Conservation (phyloP, 2,797 vertebrate genomes). For the Cheirogaleus major region DNA sequence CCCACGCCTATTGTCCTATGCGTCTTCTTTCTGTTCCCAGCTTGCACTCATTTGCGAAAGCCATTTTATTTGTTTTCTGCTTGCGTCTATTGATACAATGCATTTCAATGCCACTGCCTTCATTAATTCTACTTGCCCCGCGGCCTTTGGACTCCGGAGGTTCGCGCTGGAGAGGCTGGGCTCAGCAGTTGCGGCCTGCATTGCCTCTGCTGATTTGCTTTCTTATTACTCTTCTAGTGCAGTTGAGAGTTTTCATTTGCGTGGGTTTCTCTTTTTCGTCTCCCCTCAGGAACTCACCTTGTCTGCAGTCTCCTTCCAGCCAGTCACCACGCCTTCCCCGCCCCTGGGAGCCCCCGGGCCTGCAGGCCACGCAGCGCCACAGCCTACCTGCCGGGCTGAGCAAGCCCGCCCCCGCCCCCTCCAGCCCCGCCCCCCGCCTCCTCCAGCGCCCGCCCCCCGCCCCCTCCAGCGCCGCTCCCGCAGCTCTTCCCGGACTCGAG, state of each 20-base stretch:
- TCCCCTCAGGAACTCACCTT: background rate
- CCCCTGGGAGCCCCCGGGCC: background rate
- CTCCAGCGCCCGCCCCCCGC: background rate
- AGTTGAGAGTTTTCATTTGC: background rate
- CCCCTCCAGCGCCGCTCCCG: fast-evolving
- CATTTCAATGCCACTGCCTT: background rate
- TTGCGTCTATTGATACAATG: background rate
- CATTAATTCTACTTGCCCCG: background rate
- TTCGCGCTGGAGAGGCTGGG: background rate
- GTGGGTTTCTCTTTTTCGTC: background rate
- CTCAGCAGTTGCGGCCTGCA: background rate
- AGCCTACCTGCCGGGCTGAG: background rate
- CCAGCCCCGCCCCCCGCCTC: fast-evolving
- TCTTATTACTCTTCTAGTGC: background rate
- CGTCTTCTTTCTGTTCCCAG: background rate
- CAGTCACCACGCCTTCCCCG: background rate
- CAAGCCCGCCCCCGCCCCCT: background rate
- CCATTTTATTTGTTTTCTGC: conserved; percentile 20
- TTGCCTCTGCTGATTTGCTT: background rate
- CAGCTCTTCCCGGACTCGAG: background rate
- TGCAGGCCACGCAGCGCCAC: background rate
- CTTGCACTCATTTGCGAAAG: conserved; percentile 4
- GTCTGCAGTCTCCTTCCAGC: background rate
- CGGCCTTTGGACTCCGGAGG: background rate
- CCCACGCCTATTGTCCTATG: background rate